Conservation (phyloP, 2,113 vertebrate genomes). For the Oxyruncus cristatus region DNA sequence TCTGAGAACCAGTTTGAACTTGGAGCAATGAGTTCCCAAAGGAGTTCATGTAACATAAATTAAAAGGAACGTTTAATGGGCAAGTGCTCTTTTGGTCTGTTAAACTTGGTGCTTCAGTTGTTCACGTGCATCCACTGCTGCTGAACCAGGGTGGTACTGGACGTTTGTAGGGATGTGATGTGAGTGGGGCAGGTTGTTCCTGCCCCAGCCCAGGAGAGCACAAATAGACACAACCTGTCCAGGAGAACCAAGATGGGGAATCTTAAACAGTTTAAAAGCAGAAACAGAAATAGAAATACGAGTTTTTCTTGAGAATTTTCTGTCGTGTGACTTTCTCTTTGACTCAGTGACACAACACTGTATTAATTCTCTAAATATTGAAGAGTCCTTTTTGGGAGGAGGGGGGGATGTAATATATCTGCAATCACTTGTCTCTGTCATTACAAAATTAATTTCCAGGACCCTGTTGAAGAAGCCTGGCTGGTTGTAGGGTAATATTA, state of each 20-base stretch:
- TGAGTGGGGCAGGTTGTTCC: background rate
- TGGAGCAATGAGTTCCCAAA: background rate
- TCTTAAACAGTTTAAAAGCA: background rate
- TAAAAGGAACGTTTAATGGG: background rate
- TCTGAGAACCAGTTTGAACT: background rate
- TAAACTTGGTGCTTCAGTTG: background rate
- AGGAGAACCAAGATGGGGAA: background rate
- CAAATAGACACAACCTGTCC: rapidly evolving
- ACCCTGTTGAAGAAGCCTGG: background rate
- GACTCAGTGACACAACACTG: background rate
- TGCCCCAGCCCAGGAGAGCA: background rate
- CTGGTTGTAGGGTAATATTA: background rate
- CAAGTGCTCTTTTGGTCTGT: background rate
- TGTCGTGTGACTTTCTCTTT: background rate
- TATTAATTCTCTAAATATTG: background rate
- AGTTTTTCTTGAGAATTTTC: background rate
- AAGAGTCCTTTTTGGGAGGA: background rate
- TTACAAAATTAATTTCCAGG: background rate
- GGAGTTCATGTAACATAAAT: background rate
- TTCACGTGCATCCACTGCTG: background rate
- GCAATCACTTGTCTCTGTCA: background rate
- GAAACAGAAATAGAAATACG: background rate
- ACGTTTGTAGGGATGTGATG: no score
- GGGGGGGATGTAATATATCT: background rate
- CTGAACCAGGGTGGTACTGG: background rate